Evolutionary conservation across 1,140 invertebrate species (phyloP), one percentile per base, ranked within the genome.

Genomic region (Episyrphus balteatus): DNA sequence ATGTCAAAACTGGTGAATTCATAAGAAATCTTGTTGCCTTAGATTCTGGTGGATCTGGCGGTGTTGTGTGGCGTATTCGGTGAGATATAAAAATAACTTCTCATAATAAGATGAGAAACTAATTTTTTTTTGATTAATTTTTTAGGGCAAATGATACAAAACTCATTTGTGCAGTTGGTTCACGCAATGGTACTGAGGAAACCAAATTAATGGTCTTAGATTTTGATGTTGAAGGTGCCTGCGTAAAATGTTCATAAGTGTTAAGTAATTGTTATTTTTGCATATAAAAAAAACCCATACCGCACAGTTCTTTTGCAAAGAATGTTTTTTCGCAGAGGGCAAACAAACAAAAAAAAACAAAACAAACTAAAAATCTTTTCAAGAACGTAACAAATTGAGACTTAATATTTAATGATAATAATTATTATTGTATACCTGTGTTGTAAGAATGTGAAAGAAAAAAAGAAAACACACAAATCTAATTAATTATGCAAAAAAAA

Each of bases 151-250:
- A 87, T 55, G 88, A 94, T 57, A 98, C 94, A 3, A 95, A 96
- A 72, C 77, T 99, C 38, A 93, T 98, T 34, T 98, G 95, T 73
- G 95, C 96, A 1, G 94, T 98, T 3, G 96, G 96, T 41, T 97
- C 92, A 56, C 79, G 96, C 11, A 98, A 98, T 64, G 93, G 94
- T 18, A 98, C 94, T 1, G 96, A 99, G 72, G 95, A 99, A 72
- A 99, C 97, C 0, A 98, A 99, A 72, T 77, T 99, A 9, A 78
- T 99, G 51, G 92, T 99, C 11, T 75, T 98, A 43, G 92, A 98
- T 71, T 98, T 98, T 73, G 93, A 97, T 69, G 84, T 89, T 37
- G 88, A 92, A 49, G 75, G 75, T 32, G 73, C 75, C 19, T 78
- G 76, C 61, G 66, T 71, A 38, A 76, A 75, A 59, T 78, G 76